A percentile compares a stretch with the other conserved stretches of the same genome.
These are phyloP conservation scores for Falco peregrinus DNA, from an alignment of 2,797 vertebrate genomes.

Conservation along the genomic window DNA sequence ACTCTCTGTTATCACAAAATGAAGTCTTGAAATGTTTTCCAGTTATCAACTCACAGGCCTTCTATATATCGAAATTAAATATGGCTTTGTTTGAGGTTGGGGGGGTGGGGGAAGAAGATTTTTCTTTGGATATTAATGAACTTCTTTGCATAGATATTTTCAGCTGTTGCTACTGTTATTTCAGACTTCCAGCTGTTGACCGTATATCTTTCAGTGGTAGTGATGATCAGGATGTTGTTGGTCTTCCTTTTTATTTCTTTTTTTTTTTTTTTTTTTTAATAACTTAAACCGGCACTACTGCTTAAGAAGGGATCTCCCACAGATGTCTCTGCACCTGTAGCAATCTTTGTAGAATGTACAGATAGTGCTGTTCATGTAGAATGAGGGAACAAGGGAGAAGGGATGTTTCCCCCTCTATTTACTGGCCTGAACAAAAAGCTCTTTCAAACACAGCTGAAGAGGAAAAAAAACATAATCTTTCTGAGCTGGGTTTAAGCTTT, in stretches of 20 bases:
- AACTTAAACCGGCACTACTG: background rate
- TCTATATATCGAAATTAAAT: background rate
- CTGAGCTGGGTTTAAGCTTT: background rate
- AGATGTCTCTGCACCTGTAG: background rate
- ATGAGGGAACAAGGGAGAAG: background rate
- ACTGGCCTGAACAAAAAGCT: background rate
- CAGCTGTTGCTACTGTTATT: background rate
- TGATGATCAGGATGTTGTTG: background rate
- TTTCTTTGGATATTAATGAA: background rate
- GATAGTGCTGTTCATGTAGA: background rate
- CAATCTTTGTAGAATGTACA: background rate
- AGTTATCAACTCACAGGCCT: background rate
- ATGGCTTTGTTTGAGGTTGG: background rate
- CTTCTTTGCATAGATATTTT: background rate
- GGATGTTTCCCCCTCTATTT: background rate
- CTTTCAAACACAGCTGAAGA: background rate
- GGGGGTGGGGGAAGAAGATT: too few relatives aligned
- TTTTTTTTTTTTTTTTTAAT: background rate
- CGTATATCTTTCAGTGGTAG: background rate
- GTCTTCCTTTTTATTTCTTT: background rate
- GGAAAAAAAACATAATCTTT: background rate
- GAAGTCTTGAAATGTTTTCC: background rate
- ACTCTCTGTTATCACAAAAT: background rate
- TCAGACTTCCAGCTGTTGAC: background rate
- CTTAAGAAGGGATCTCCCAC: background rate